These are phyloP conservation scores for Anguilla obscura DNA, from an alignment of 2,797 vertebrate species.

Conservation along the genomic window DNA sequence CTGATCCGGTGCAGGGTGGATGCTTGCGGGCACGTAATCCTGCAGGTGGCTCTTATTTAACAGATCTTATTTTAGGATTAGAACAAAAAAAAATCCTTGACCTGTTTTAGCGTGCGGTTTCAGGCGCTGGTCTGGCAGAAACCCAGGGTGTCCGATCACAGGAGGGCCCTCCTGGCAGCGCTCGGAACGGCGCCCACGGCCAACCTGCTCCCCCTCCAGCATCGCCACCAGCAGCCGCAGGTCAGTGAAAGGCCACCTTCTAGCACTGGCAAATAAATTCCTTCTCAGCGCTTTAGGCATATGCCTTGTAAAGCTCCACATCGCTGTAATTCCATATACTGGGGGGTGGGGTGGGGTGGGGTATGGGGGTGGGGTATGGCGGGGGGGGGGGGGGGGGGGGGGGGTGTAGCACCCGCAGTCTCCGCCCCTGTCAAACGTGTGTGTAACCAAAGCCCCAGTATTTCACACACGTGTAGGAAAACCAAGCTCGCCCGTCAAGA, in stretches of 20 bases:
- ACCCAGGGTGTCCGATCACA: constrained; percentile 82
- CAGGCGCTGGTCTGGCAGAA: constrained; percentile 96
- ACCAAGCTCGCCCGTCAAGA: not conserved
- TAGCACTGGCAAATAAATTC: constrained; percentile 24
- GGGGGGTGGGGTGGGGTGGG: not conserved
- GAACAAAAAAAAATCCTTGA: constrained; percentile 64
- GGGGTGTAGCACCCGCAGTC: not conserved
- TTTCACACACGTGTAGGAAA: not conserved
- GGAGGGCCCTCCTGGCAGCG: constrained; percentile 85
- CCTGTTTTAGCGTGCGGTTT: constrained; percentile 73
- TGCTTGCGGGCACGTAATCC: constrained; percentile 59
- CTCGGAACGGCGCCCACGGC: constrained; percentile 80
- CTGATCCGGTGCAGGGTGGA: constrained; percentile 48
- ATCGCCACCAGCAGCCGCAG: constrained; percentile 82
- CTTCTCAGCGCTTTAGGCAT: constrained; percentile 36
- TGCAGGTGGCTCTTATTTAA: constrained; percentile 58
- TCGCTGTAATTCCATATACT: constrained; percentile 6
- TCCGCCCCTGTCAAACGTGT: not conserved
- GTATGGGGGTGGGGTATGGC: too few species aligned
- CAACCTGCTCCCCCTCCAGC: constrained; percentile 83
- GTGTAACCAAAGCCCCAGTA: not conserved
- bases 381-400: not conserved
- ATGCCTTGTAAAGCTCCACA: constrained; percentile 28
- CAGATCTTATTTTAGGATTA: constrained; percentile 66
- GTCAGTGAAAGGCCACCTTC: constrained; percentile 68